A percentile compares a stretch with the other conserved stretches of the same genome.
Evolutionary conservation across 2,888 invertebrate species (phyloP).

Genomic region (Mycogona germanica): DNA sequence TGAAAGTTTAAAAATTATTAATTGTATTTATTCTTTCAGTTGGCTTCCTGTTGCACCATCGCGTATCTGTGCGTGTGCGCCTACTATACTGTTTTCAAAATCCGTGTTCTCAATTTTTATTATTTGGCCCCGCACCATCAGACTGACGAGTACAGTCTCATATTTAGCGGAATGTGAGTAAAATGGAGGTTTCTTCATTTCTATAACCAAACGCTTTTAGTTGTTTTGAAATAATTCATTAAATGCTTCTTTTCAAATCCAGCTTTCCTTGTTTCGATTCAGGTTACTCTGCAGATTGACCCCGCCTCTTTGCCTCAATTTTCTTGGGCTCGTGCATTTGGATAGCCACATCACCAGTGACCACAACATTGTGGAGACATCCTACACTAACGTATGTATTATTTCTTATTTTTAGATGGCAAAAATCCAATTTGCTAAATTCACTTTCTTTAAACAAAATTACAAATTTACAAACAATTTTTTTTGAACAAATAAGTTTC

Average conservation of each 20-base stretch:
- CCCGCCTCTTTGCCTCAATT: constrained; percentile 97
- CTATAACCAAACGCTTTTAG: neutral
- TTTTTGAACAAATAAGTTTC: no score
- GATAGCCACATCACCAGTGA: constrained; percentile 83
- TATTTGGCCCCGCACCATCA: constrained; percentile 95
- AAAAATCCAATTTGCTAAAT: neutral
- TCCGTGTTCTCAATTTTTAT: constrained; percentile 89
- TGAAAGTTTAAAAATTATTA: neutral
- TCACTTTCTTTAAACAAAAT: neutral
- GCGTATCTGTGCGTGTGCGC: constrained; percentile 96
- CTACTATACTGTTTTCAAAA: constrained; percentile 94
- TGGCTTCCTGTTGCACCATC: constrained; percentile 79
- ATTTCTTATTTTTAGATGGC: constrained; percentile 15
- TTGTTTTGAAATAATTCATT: neutral
- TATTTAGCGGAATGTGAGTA: constrained; percentile 88
- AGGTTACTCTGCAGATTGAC: constrained; percentile 83
- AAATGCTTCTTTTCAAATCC: no score
- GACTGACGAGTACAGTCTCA: constrained; percentile 96
- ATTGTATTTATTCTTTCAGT: constrained; percentile 46
- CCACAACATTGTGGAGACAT: constrained; percentile 62
- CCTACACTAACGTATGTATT: constrained; percentile 62
- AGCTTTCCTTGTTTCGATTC: neutral
- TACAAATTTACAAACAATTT: neutral
- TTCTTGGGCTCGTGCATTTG: constrained; percentile 93
- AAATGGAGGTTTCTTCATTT: neutral